A percentile compares a stretch with the other conserved stretches of the same genome.
Evolutionary conservation across 2,888 invertebrate genomes (phyloP).

Genomic region (Volucella inflata): DNA sequence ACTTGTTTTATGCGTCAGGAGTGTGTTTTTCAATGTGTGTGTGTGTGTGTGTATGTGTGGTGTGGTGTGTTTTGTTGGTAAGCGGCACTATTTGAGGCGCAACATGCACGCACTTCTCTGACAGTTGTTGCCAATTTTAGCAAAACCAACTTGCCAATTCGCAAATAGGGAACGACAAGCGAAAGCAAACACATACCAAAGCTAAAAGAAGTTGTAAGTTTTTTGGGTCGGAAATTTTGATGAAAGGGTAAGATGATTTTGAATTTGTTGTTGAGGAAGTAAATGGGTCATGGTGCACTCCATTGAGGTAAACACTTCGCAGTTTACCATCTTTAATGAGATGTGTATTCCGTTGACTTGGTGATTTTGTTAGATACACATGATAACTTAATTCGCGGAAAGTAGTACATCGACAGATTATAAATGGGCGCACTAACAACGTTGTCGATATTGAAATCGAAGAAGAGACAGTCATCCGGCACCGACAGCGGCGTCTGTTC

Average conservation of each 20-base stretch:
- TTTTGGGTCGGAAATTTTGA: slow-evolving; percentile 16
- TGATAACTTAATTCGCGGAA: neutral
- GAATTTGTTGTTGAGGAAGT: slow-evolving; percentile 10
- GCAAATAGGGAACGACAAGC: slow-evolving; percentile 1
- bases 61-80: neutral
- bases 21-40: slow-evolving; percentile 3
- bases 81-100: slow-evolving; percentile 44
- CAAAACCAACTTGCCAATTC: slow-evolving; percentile 44
- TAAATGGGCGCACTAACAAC: too few relatives aligned
- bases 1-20: slow-evolving; percentile 48
- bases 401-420: too few relatives aligned
- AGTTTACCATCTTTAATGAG: slow-evolving; percentile 27
- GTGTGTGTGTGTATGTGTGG: neutral
- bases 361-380: neutral
- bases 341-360: neutral
- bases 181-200: neutral
- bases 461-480: too few relatives aligned
- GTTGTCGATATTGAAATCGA: too few relatives aligned
- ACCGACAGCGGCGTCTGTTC: too few relatives aligned
- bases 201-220: slow-evolving; percentile 30
- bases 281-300: slow-evolving; percentile 40
- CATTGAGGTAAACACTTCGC: slow-evolving; percentile 4
- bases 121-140: slow-evolving; percentile 66
- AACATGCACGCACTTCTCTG: slow-evolving; percentile 56
- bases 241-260: neutral